phyloP scores from a whole-genome alignment of 2,113 vertebrate genomes.

The Amblyornis subalaris region DNA sequence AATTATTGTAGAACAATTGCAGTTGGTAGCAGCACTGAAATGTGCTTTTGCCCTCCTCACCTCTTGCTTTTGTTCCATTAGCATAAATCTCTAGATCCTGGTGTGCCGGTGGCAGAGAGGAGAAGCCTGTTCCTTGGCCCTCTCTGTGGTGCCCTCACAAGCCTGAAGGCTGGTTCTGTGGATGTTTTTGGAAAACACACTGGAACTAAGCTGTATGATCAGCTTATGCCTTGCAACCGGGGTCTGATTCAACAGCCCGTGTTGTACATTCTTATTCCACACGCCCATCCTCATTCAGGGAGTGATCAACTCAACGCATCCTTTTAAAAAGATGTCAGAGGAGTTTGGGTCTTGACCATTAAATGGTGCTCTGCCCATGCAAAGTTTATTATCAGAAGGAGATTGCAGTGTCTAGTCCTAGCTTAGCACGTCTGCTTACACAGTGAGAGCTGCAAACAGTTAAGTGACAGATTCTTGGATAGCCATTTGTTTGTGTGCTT shows the following conservation, averaged over 20 bases:
- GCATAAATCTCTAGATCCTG: background rate
- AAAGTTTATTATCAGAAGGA: background rate
- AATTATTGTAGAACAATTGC: background rate
- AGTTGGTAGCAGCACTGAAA: background rate
- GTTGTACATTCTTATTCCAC: background rate
- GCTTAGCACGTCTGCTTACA: background rate
- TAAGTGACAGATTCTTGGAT: background rate
- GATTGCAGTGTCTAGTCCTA: background rate
- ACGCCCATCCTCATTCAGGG: background rate
- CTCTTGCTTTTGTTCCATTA: background rate
- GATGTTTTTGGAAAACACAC: background rate
- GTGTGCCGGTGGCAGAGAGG: background rate
- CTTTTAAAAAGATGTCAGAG: background rate
- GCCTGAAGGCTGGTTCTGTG: background rate
- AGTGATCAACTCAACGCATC: background rate
- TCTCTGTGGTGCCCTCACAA: background rate
- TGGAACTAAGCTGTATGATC: background rate
- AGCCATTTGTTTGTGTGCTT: background rate
- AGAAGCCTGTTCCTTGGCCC: background rate
- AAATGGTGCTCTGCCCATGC: background rate
- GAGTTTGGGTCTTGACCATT: background rate
- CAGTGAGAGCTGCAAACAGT: background rate
- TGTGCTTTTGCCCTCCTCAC: background rate
- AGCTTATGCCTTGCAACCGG: background rate
- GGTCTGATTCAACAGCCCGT: rapidly evolving